A percentile compares a stretch with the other conserved stretches of the same genome.
Conservation (phyloP, 2,797 vertebrate species). For the Sylvia borin region DNA sequence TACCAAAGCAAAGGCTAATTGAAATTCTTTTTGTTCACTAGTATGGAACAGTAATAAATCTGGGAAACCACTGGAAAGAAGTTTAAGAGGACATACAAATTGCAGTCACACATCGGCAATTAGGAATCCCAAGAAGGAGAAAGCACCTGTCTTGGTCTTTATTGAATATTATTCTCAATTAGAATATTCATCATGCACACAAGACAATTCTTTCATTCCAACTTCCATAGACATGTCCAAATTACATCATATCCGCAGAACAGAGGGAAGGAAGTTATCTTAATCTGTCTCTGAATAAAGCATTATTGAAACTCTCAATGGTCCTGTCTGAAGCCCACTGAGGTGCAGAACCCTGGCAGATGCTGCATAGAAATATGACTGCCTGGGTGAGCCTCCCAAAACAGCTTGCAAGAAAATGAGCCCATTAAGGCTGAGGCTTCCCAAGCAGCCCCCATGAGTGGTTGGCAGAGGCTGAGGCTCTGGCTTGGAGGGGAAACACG, state of each 20-base stretch:
- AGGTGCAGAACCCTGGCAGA: conserved; percentile 34
- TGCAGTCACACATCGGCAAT: conserved; percentile 58
- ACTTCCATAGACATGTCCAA: conserved; percentile 27
- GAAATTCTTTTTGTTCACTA: conserved; percentile 27
- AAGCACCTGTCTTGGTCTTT: conserved; percentile 55
- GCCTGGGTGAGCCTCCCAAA: conserved; percentile 41
- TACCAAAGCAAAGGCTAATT: conserved; percentile 17
- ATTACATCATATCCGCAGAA: conserved; percentile 46
- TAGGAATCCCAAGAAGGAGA: conserved; percentile 60
- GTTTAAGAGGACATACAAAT: conserved; percentile 54
- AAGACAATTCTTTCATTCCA: conserved; percentile 49
- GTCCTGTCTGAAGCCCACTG: conserved; percentile 24
- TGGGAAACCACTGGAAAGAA: conserved; percentile 26
- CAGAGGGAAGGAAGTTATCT: conserved; percentile 50
- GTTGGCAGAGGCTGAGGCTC: background rate
- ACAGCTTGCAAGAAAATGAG: conserved; percentile 44
- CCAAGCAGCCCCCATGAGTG: background rate
- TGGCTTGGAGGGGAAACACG: fast-evolving
- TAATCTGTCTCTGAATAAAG: conserved; percentile 43
- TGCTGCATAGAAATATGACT: background rate
- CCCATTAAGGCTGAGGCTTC: conserved; percentile 6
- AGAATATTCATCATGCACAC: conserved; percentile 55
- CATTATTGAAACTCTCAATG: conserved; percentile 36
- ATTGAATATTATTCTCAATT: conserved; percentile 59
- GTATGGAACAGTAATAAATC: conserved; percentile 54